Evolutionary conservation across 2,113 vertebrate species (phyloP).

Genomic region (Vulpes lagopus): DNA sequence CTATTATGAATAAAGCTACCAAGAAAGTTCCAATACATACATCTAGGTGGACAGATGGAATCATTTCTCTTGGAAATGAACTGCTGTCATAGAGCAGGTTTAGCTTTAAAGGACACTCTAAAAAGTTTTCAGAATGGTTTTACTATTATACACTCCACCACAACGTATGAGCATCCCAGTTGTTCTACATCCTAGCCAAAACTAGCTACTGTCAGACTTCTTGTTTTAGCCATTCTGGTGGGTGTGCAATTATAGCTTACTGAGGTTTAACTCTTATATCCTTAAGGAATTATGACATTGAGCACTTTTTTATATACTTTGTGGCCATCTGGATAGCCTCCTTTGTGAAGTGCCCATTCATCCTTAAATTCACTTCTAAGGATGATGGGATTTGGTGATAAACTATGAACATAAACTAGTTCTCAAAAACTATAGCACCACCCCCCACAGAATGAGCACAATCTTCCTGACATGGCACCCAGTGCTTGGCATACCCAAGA

Average conservation of each 20-base stretch:
- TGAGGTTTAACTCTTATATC: background rate
- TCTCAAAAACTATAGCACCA: background rate
- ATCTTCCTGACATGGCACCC: fast-evolving
- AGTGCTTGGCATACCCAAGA: background rate
- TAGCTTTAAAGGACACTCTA: background rate
- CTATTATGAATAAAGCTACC: background rate
- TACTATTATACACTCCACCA: background rate
- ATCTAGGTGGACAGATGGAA: background rate
- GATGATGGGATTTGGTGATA: background rate
- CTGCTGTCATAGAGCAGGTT: background rate
- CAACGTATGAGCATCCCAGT: fast-evolving
- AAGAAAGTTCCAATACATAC: background rate
- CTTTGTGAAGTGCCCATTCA: background rate
- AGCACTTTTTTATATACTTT: background rate
- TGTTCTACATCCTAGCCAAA: background rate
- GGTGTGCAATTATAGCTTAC: background rate
- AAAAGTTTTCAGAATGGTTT: background rate
- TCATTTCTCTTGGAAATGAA: background rate
- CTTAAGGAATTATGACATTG: background rate
- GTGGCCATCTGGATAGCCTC: background rate
- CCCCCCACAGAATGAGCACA: background rate
- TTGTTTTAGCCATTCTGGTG: background rate
- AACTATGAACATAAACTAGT: background rate
- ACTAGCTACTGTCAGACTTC: background rate
- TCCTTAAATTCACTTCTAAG: conserved; percentile 6